Percentiles rank a stretch among this genome's conserved stretches.
Conservation (phyloP, 2,113 vertebrate species). For the Ctenodactylus gundi region DNA sequence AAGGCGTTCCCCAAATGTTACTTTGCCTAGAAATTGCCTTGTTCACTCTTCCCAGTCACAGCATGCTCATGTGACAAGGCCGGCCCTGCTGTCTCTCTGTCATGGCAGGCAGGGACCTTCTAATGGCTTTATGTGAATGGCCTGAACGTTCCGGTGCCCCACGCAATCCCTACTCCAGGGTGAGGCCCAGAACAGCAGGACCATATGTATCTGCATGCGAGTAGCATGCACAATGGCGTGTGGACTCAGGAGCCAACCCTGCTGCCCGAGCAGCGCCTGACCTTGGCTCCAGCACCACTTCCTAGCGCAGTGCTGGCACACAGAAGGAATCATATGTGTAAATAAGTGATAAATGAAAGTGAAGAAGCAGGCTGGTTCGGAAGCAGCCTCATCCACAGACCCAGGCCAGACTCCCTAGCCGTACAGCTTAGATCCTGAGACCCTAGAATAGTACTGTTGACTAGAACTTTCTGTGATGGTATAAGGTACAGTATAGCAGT, state of each 20-base stretch:
- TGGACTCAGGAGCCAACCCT: not conserved
- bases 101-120: not conserved
- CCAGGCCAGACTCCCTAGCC: not conserved
- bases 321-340: not conserved
- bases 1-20: not conserved
- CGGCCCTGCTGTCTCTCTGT: not conserved
- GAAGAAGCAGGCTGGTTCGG: not conserved
- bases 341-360: not conserved
- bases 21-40: not conserved
- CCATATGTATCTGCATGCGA: too few relatives aligned
- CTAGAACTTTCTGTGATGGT: not conserved
- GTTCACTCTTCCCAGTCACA: too few relatives aligned
- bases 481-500: fast-evolving
- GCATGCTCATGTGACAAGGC: fast-evolving
- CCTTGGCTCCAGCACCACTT: not conserved
- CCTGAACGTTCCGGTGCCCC: not conserved
- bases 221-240: not conserved
- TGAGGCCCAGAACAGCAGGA: not conserved
- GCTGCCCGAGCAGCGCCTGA: too few relatives aligned
- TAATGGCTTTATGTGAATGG: not conserved
- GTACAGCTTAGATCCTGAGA: not conserved
- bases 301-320: not conserved
- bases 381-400: not conserved
- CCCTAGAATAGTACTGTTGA: not conserved
- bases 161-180: not conserved